Base-by-base conservation (phyloP, 2,113 vertebrate genomes). In the Solea senegalensis region DNA sequence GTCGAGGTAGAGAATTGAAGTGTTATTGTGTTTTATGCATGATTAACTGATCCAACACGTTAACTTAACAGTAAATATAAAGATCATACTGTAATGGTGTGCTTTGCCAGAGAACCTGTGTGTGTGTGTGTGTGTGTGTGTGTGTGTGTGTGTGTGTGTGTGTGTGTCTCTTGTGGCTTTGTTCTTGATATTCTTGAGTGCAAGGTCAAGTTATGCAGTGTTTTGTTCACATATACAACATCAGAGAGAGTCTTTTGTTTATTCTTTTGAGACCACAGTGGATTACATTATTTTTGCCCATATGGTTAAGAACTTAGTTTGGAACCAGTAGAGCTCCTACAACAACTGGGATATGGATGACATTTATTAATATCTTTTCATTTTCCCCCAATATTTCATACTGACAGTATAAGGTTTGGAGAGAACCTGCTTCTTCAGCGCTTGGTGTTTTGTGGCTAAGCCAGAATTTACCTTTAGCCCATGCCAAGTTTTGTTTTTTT, bases 351-450 rank as follows among this genome's bases (percentile, higher is more conserved):
- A 43, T 44, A 7, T 10, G 9, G 40, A 9, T 41, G 12, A 16
- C 27, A 53, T 63, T 41, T 27, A 78, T 57, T 60, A n/a, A 53
- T 5, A 60, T 54, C 41, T 48, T 63, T 61, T 54, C 3, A 16
- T 16, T 65, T 49, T 8, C 7, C 40, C 1, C 16, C 1, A 34
- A 34, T 46, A 5, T n/a, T 50, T 50, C 6, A 40, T 0, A 0
- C 9, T 16, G 8, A 56, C 51, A n/a, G 44, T 21, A 21, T 21
- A 21, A 21, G 21, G 21, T 34, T 60, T 16, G 8, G 56, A 51
- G 16, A 28, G n/a, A 54, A 26, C 7, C 2, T 50, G 28, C 14
- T 28, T 68, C 40, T 64, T 10, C 59, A 41, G 57, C n/a, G 59
- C 8, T 39, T 21, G 9, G 39, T 28, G 59, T 26, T 9, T 49